Percentiles rank a stretch among this genome's conserved stretches.
Evolutionary conservation across 37 sponge, comb jelly and placozoan species (phyloP).

Genomic region (Diacarnus erythraeanus): DNA sequence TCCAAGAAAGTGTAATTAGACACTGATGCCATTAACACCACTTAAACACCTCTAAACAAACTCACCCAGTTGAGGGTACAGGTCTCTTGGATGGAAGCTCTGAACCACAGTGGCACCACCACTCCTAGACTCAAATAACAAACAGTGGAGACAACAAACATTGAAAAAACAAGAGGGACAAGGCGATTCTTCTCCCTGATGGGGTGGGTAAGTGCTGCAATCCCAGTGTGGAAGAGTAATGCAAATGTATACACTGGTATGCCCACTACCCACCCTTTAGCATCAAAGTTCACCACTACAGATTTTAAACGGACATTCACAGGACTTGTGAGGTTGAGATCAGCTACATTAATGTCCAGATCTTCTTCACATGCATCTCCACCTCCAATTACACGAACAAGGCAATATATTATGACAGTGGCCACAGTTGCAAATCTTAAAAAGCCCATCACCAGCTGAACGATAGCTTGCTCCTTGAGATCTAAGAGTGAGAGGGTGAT

Average conservation of each 20-base stretch:
- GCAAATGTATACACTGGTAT: conserved; percentile 86
- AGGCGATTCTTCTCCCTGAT: conserved; percentile 63
- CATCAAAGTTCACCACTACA: conserved; percentile 48
- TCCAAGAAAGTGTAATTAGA: no score
- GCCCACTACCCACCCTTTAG: conserved; percentile 67
- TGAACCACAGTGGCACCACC: conserved; percentile 74
- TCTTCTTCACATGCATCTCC: conserved; percentile 12
- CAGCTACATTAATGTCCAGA: neutral
- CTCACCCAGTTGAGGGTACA: conserved; percentile 85
- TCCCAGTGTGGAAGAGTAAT: conserved; percentile 72
- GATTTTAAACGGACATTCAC: neutral
- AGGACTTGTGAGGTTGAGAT: neutral
- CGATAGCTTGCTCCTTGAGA: conserved; percentile 78
- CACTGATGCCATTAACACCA: neutral
- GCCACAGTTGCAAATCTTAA: conserved; percentile 69
- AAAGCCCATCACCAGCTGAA: conserved; percentile 73
- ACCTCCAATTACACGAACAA: conserved; percentile 38
- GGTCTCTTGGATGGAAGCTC: conserved; percentile 63
- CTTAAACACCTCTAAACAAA: neutral
- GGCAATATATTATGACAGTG: conserved; percentile 63
- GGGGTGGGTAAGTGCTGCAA: conserved; percentile 78
- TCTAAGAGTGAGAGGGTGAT: conserved; percentile 67
- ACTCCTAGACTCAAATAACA: conserved; percentile 78
- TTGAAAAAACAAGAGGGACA: conserved; percentile 41
- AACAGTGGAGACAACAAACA: conserved; percentile 43